phyloP scores from a whole-genome alignment of 2,797 vertebrate species.

The Tachyglossus aculeatus region DNA sequence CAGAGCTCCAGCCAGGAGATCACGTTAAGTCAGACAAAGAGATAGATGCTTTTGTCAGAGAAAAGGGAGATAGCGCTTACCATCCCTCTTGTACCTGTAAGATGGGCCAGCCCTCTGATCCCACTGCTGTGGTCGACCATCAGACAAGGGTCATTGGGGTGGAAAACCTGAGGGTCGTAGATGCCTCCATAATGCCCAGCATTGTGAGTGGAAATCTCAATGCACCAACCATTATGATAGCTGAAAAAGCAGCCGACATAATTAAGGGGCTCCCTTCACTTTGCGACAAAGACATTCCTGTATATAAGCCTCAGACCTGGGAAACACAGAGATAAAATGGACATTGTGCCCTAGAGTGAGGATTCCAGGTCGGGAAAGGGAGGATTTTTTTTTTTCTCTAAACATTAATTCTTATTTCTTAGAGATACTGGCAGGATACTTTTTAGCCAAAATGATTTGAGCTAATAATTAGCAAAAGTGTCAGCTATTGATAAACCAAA shows the following conservation, averaged over 20 bases:
- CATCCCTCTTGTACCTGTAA: constrained; percentile 96
- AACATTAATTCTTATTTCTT: no score
- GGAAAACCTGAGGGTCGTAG: constrained; percentile 88
- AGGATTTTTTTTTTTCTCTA: no score
- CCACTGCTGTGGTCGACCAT: constrained; percentile 85
- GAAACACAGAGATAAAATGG: constrained; percentile 79
- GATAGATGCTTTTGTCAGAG: constrained; percentile 91
- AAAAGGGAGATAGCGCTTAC: constrained; percentile 91
- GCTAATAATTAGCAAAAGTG: no score
- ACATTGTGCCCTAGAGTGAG: no score
- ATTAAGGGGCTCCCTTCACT: constrained; percentile 84
- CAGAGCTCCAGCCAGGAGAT: constrained; percentile 86
- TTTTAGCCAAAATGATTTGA: no score
- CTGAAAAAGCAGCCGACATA: constrained; percentile 92
- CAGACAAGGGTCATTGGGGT: constrained; percentile 86
- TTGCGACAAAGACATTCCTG: constrained; percentile 76
- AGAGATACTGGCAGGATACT: no score
- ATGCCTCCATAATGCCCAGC: constrained; percentile 98
- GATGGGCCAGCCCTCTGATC: constrained; percentile 88
- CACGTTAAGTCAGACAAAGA: constrained; percentile 84
- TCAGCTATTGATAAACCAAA: no score
- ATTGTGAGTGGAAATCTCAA: constrained; percentile 94
- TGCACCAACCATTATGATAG: constrained; percentile 95
- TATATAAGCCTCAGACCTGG: constrained; percentile 84
- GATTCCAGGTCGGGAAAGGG: no score